These are phyloP conservation scores for Pteromalus puparum DNA, from an alignment of 1,140 invertebrate species.

Conservation along the genomic window DNA sequence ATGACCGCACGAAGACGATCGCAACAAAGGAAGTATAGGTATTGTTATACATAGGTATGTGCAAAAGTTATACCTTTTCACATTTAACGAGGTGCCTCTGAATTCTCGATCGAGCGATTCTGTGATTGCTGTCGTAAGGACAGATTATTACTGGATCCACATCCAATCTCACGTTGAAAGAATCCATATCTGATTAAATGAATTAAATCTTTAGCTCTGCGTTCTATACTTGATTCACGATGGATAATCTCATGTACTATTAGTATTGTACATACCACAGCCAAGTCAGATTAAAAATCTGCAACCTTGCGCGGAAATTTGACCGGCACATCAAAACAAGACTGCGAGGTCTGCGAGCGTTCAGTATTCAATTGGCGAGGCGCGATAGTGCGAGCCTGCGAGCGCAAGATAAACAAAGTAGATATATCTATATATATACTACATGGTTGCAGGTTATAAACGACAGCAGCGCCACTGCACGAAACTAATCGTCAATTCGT, in stretches of 20 bases:
- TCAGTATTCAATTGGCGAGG: too few species aligned
- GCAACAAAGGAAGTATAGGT: too few species aligned
- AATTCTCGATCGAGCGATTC: conserved; percentile 61
- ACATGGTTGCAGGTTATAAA: too few species aligned
- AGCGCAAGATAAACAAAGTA: too few species aligned
- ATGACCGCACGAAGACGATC: not conserved
- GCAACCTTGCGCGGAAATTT: not conserved
- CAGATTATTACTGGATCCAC: conserved; percentile 57
- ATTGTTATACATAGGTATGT: not conserved
- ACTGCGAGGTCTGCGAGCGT: not conserved
- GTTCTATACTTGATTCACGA: too few species aligned
- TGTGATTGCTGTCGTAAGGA: conserved; percentile 66
- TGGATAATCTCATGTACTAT: too few species aligned
- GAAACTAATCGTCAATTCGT: too few species aligned
- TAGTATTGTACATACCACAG: too few species aligned
- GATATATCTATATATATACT: too few species aligned
- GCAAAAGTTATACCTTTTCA: conserved; percentile 64
- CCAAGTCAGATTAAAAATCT: not conserved
- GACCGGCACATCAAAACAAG: not conserved
- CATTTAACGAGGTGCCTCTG: conserved; percentile 69
- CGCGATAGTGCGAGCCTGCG: too few species aligned
- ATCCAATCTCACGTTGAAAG: conserved; percentile 30
- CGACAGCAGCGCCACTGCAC: too few species aligned
- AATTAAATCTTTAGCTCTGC: not conserved
- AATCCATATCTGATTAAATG: conserved; percentile 5